Conservation (phyloP, 2,113 vertebrate genomes). For the Tetraodon nigroviridis region DNA sequence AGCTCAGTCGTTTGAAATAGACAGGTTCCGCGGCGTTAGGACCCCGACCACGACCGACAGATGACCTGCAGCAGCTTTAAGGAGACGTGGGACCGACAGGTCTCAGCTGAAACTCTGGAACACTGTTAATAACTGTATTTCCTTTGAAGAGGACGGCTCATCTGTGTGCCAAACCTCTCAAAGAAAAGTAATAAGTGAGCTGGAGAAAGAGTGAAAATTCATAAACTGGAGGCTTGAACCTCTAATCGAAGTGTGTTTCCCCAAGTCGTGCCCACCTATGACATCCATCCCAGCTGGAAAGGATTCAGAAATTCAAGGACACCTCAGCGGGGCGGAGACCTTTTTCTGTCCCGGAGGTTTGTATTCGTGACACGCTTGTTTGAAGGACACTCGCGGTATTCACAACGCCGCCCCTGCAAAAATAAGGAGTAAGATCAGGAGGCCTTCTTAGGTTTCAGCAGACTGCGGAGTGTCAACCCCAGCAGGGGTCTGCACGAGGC, state of each 20-base stretch:
- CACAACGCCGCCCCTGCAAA: conserved; percentile 38
- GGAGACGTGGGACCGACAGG: not conserved
- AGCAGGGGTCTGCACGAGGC: conserved; percentile 48
- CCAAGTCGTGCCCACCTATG: conserved; percentile 27
- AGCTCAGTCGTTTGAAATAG: conserved; percentile 10
- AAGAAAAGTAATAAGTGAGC: conserved; percentile 27
- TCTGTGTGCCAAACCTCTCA: conserved; percentile 16
- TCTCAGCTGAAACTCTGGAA: not conserved
- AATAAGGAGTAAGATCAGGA: conserved; percentile 39
- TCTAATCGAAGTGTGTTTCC: conserved; percentile 34
- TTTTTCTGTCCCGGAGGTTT: conserved; percentile 39
- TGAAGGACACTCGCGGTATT: conserved; percentile 46
- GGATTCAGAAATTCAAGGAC: conserved; percentile 43
- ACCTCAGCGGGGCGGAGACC: conserved; percentile 37
- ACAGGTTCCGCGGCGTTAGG: not conserved
- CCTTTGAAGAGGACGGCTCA: not conserved
- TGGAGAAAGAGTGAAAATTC: conserved; percentile 10
- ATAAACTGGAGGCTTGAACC: conserved; percentile 31
- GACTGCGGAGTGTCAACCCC: conserved; percentile 43
- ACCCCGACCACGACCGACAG: conserved; percentile 1
- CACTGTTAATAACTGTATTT: conserved; percentile 10
- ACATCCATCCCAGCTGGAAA: conserved; percentile 31
- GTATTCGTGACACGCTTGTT: conserved; percentile 23
- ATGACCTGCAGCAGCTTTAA: conserved; percentile 1
- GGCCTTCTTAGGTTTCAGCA: conserved; percentile 59